Percentiles rank a stretch among this genome's conserved stretches.
Conservation (phyloP, 2,797 vertebrate species). For the Cossypha dichroa region DNA sequence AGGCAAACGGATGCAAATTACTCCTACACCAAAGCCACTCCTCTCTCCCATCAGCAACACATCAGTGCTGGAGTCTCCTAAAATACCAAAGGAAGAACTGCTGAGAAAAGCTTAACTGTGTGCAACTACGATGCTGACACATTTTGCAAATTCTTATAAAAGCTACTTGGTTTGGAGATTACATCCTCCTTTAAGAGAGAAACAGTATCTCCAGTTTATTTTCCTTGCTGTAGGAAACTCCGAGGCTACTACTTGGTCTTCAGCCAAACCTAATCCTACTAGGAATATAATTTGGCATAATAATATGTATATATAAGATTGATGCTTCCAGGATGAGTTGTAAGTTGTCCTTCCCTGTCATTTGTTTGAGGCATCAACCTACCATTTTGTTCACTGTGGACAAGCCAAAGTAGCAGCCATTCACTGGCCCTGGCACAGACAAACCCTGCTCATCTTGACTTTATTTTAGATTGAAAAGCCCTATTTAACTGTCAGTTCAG, state of each 20-base stretch:
- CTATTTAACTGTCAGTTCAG: not conserved
- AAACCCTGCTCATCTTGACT: not conserved
- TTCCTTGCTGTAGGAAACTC: conserved; percentile 5
- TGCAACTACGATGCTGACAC: not conserved
- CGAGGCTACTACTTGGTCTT: not conserved
- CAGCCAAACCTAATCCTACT: conserved; percentile 48
- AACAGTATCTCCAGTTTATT: not conserved
- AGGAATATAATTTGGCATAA: conserved; percentile 46
- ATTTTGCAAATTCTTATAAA: not conserved
- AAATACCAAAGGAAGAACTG: not conserved
- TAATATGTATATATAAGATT: conserved; percentile 3
- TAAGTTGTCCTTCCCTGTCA: conserved; percentile 38
- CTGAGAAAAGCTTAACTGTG: not conserved
- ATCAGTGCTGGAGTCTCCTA: not conserved
- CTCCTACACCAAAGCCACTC: not conserved
- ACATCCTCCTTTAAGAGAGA: not conserved
- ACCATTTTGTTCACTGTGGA: conserved; percentile 3
- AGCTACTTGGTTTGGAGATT: not conserved
- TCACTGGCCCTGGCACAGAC: not conserved
- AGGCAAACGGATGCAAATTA: not conserved
- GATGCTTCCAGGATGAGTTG: conserved; percentile 43
- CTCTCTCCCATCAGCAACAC: not conserved
- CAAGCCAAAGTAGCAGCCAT: not conserved
- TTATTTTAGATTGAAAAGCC: conserved; percentile 16
- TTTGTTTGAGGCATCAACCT: conserved; percentile 32